Evolutionary conservation across 2,797 vertebrate genomes (phyloP).

Genomic region (Neoniphon sammara): DNA sequence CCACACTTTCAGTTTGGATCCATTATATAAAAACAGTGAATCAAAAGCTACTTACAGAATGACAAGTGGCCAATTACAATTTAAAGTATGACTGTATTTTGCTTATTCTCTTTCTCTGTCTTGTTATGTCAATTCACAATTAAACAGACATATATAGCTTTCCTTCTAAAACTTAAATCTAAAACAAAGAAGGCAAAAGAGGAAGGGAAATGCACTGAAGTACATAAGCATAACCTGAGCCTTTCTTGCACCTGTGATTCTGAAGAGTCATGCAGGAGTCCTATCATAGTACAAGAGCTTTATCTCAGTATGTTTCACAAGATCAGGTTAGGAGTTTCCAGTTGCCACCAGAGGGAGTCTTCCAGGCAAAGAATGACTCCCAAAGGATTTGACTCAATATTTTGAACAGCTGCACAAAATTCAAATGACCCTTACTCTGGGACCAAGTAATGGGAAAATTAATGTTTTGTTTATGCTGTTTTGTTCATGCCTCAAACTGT

Average conservation of each 20-base stretch:
- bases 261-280: not conserved
- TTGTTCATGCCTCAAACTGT: conserved; percentile 38
- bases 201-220: not conserved
- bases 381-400: conserved; percentile 44
- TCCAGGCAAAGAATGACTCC: conserved; percentile 46
- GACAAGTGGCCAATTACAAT: not conserved
- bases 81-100: too few species aligned
- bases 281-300: not conserved
- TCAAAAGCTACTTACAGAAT: not conserved
- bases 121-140: too few species aligned
- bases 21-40: not conserved
- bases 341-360: conserved; percentile 82
- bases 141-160: too few species aligned
- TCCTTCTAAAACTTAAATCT: too few species aligned
- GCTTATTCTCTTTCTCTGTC: too few species aligned
- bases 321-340: conserved; percentile 25
- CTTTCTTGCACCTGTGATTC: not conserved
- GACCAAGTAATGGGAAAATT: conserved; percentile 25
- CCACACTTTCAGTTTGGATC: too few species aligned
- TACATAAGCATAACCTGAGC: not conserved
- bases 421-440: conserved; percentile 41
- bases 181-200: too few species aligned
- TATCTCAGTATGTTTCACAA: not conserved
- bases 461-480: conserved; percentile 51
- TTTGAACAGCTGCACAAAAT: conserved; percentile 63